Conservation (phyloP, 2,888 invertebrate genomes). For the Scaeva pyrastri region DNA sequence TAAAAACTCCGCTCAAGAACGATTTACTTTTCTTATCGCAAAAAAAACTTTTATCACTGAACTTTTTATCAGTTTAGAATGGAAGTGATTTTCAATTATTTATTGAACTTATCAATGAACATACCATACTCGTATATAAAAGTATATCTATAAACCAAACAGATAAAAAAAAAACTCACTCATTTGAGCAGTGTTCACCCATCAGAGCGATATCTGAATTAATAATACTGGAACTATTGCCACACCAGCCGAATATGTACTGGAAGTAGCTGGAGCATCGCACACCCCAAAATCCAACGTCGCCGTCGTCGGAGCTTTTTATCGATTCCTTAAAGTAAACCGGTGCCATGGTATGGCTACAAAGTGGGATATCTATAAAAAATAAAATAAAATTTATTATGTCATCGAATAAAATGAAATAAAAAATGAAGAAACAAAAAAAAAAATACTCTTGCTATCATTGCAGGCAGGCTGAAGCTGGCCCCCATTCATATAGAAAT, state of each 20-base stretch:
- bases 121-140: no score
- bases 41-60: constrained; percentile 13
- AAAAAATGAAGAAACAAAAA: background rate
- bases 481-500: constrained; percentile 87
- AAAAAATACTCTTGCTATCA: constrained; percentile 73
- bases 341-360: constrained; percentile 78
- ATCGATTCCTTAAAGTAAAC: constrained; percentile 78
- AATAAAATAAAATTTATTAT: constrained; percentile 21
- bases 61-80: constrained; percentile 16
- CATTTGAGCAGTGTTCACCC: constrained; percentile 77
- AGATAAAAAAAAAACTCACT: constrained; percentile 67
- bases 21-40: constrained; percentile 6
- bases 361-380: constrained; percentile 77
- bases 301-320: constrained; percentile 43
- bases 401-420: background rate
- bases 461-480: constrained; percentile 77
- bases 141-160: background rate
- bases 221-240: constrained; percentile 64
- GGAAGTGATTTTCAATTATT: background rate
- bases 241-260: constrained; percentile 78
- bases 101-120: background rate
- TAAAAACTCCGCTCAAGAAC: background rate
- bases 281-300: constrained; percentile 77
- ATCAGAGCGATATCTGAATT: constrained; percentile 77
- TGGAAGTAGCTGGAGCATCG: constrained; percentile 78